Base-by-base conservation (phyloP, 2,797 vertebrate species). In the Allobates femoralis region DNA sequence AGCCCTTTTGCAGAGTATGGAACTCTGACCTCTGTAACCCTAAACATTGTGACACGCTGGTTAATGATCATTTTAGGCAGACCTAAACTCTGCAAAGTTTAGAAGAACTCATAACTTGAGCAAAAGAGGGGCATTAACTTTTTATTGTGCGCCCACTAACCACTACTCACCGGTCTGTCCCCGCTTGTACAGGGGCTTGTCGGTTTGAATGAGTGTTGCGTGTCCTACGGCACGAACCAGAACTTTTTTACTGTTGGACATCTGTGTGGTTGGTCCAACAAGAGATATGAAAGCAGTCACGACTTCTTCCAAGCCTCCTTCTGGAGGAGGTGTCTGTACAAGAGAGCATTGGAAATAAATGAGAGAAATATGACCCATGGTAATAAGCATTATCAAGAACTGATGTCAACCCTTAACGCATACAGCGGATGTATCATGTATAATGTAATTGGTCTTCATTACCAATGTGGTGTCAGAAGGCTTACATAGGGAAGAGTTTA, bases 111-210 rank as follows among this genome's bases (percentile, higher is more conserved):
- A 34, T 15, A 18, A 18, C 0, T 6, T 30, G 16, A 23, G 62
- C 3, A 30, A 30, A 4, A n/a, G 14, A 66, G 30, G 26, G 14
- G 26, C 26, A 28, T 12, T 12, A 14, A 0, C 60, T 62, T 26
- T 62, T 12, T 26, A 26, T 10, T n/a, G 5, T 19, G 3, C 7
- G 5, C 19, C 26, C 4, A 66, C 8, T n/a, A 41, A 3, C 58
- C 26, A 51, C 30, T 8, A 75, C 92, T 89, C 90, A 97, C 96
- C 93, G 3, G 89, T 95, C 87, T 97, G 93, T 73, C 96, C 95
- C 14, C 94, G 95, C 71, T 95, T 94, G 91, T 97, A 97, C 89
- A 95, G 71, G 0, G 95, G 94, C 86, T 95, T 96, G 87, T 96
- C 96, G 0, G 95, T 96, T 86, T 95, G 94, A 81, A 96, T 88